Conservation (phyloP, 2,113 vertebrate genomes). For the Scytalopus superciliaris region DNA sequence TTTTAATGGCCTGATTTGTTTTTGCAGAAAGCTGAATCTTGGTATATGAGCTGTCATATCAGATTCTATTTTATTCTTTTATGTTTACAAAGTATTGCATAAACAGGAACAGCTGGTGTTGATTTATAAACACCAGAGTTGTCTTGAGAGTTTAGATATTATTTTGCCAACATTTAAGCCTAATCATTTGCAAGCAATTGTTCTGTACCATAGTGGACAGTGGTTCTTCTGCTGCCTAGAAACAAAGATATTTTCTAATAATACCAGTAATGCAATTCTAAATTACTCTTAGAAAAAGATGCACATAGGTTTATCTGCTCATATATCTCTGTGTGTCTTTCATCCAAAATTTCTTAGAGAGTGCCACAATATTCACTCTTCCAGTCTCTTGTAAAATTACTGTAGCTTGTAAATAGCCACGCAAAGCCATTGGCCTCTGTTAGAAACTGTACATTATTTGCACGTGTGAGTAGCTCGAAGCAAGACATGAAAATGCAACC, state of each 20-base stretch:
- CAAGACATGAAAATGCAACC: background rate
- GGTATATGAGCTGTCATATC: slow-evolving; percentile 39
- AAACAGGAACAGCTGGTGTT: slow-evolving; percentile 70
- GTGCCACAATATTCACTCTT: background rate
- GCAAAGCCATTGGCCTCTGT: background rate
- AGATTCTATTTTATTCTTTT: slow-evolving; percentile 52
- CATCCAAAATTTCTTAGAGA: background rate
- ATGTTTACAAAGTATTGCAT: slow-evolving; percentile 58
- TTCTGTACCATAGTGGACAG: slow-evolving; percentile 6
- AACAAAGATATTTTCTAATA: background rate
- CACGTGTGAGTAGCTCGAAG: background rate
- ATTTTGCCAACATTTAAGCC: slow-evolving; percentile 65
- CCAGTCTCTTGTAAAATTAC: background rate
- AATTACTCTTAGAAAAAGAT: background rate
- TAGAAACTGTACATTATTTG: background rate
- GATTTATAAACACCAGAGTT: slow-evolving; percentile 73
- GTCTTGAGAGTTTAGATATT: slow-evolving; percentile 60
- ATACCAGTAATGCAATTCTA: background rate
- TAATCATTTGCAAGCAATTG: slow-evolving; percentile 48
- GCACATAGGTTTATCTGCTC: background rate
- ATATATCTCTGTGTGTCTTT: background rate
- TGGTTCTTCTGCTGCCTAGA: background rate
- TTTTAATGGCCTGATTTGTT: slow-evolving; percentile 39
- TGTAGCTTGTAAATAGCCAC: background rate
- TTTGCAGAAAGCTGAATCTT: slow-evolving; percentile 19